Evolutionary conservation across 2,797 vertebrate genomes (phyloP).

Genomic region (Gymnothorax reevesii): DNA sequence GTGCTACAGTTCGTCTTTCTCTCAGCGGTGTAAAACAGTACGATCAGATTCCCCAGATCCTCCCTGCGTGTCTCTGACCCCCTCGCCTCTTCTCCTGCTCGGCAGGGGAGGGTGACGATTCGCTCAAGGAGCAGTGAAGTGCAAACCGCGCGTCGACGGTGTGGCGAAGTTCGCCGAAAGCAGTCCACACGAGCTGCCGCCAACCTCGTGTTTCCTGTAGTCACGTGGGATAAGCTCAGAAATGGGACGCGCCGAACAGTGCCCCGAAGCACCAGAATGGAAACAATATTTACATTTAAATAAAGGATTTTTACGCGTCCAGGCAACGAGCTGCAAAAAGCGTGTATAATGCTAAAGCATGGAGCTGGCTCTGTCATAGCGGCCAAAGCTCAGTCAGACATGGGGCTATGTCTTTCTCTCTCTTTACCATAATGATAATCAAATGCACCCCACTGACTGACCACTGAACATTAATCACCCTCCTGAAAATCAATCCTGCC

Average conservation of each 20-base stretch:
- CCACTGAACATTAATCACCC: neutral
- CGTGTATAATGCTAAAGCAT: neutral
- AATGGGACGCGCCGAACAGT: neutral
- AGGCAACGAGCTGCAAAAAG: neutral
- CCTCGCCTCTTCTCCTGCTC: neutral
- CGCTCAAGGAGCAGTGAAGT: neutral
- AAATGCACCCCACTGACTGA: conserved; percentile 4
- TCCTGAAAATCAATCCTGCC: neutral
- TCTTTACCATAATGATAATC: neutral
- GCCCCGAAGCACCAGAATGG: neutral
- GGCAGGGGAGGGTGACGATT: neutral
- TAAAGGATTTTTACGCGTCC: neutral
- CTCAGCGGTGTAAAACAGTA: neutral
- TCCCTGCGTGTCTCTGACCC: neutral
- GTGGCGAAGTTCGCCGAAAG: neutral
- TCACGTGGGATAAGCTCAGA: neutral
- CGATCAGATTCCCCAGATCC: neutral
- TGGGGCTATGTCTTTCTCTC: neutral
- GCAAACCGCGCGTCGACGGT: neutral
- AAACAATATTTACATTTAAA: conserved; percentile 10
- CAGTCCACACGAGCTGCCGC: neutral
- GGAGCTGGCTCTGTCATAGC: neutral
- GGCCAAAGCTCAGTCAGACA: neutral
- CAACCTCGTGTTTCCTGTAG: neutral
- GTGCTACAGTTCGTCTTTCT: neutral